Base-by-base conservation (phyloP, 2,113 vertebrate species). In the Geococcyx californianus region DNA sequence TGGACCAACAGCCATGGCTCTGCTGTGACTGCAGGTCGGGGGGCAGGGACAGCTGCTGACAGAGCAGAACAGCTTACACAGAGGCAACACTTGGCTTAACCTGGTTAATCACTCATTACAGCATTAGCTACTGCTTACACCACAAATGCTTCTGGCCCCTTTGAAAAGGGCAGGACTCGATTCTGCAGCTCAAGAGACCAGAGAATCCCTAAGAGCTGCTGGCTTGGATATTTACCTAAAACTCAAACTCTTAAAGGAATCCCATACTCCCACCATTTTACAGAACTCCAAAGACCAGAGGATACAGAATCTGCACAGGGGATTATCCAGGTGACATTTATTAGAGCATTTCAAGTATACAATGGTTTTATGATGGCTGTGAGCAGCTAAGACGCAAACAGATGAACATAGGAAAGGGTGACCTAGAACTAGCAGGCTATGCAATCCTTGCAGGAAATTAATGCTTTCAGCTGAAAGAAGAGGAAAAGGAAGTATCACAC, bases 311-410 rank as follows among this genome's bases (percentile, higher is more conserved):
- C 82, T 78, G 84, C 28, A 90, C 59, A 66, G 51, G 40, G 40
- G 74, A 54, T 93, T 89, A 96, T 73, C 55, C 92, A 94, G 79
- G 93, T 12, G 36, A 97, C 38, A 49, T 97, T 97, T 97, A 97
- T 96, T 97, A 91, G 66, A 95, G 69, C 83, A 87, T 92, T 96
- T 96, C 92, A 96, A 93, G 93, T 93, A 95, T 87, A 96, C 87
- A 96, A 62, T 91, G 49, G 75, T 93, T 89, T 84, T 90, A 68
- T 83, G 66, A 85, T 59, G 79, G 63, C 74, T 85, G 84, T 42
- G 67, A 85, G 91, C 86, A 92, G 83, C 70, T 59, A 87, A 77
- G 84, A 92, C 68, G 92, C 85, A 84, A 85, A 84, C 16, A 67
- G 67, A 58, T 60, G 79, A 68, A 84, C 81, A 64, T 36, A 87